Percentiles rank a stretch among this genome's conserved stretches.
Evolutionary conservation across 1,140 invertebrate genomes (phyloP).

Genomic region (Yoshiicerus persimilis): DNA sequence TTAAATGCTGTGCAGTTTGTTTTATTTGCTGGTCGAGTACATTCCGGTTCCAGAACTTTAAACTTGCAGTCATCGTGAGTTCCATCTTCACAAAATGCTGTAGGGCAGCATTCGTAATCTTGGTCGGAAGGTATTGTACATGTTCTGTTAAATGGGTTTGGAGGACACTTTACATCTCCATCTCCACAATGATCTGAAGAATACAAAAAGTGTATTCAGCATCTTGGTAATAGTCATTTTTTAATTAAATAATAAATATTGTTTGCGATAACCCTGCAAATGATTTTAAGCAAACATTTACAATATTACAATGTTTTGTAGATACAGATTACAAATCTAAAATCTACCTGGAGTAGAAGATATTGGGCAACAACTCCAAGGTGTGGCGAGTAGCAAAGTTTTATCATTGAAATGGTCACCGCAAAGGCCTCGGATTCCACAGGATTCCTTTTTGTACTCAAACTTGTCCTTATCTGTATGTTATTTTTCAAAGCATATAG

Average conservation of each 20-base stretch:
- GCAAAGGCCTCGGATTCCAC: background rate
- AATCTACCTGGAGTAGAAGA: slow-evolving; percentile 34
- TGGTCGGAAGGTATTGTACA: background rate
- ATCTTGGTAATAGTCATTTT: too few species aligned
- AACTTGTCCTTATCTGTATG: slow-evolving; percentile 34
- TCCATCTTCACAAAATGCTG: slow-evolving; percentile 31
- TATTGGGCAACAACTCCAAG: slow-evolving; percentile 40
- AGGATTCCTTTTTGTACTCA: slow-evolving; percentile 8
- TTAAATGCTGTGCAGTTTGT: slow-evolving; percentile 36
- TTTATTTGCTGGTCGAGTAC: slow-evolving; percentile 33
- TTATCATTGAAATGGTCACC: background rate
- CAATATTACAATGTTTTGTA: background rate
- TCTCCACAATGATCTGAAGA: slow-evolving; percentile 18
- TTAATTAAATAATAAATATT: too few species aligned
- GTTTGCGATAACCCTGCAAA: background rate
- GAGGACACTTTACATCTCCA: slow-evolving; percentile 10
- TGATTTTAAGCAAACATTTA: background rate
- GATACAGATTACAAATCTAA: background rate
- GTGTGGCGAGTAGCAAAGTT: slow-evolving; percentile 26
- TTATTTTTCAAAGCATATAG: background rate
- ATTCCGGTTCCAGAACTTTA: slow-evolving; percentile 31
- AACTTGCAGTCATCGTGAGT: slow-evolving; percentile 23
- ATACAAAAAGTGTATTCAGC: background rate
- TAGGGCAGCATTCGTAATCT: slow-evolving; percentile 24
- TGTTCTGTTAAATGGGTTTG: slow-evolving; percentile 33